Conservation (phyloP, 30 jellyfish, hydroid and myxozoan species). For the Pelagia noctiluca region DNA sequence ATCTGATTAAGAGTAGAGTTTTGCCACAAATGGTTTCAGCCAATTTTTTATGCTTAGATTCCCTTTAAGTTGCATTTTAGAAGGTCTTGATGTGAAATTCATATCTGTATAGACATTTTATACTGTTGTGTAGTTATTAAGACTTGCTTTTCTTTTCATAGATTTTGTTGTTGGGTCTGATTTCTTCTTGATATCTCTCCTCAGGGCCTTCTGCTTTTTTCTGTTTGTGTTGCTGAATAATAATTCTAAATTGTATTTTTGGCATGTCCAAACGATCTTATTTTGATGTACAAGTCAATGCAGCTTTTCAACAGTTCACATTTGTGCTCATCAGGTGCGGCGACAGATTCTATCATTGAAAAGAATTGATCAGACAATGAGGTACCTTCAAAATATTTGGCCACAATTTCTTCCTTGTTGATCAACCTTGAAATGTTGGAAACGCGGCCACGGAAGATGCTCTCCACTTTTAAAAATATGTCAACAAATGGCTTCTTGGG, state of each 20-base stretch:
- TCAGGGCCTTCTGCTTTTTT: conserved; percentile 53
- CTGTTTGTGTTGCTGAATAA: too few relatives aligned
- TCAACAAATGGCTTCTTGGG: conserved; percentile 47
- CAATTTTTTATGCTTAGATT: too few relatives aligned
- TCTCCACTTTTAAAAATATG: conserved; percentile 28
- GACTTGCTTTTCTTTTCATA: conserved; percentile 17
- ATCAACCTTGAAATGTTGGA: conserved; percentile 20
- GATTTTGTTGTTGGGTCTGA: conserved; percentile 18
- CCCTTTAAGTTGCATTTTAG: too few relatives aligned
- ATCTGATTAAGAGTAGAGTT: too few relatives aligned
- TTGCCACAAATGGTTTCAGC: too few relatives aligned
- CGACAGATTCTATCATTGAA: too few relatives aligned
- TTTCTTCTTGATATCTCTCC: conserved; percentile 58
- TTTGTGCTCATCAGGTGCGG: too few relatives aligned
- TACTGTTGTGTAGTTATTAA: conserved; percentile 3
- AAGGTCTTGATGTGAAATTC: too few relatives aligned
- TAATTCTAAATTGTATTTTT: too few relatives aligned
- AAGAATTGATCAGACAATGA: conserved; percentile 19
- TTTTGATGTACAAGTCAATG: conserved; percentile 39
- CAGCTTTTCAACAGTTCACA: too few relatives aligned
- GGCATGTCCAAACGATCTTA: conserved; percentile 52
- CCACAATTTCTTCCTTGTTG: conserved; percentile 36
- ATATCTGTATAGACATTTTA: too few relatives aligned
- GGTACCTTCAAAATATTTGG: conserved; percentile 38
- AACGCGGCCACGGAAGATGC: conserved; percentile 48